Base-by-base conservation (phyloP, 2,888 invertebrate genomes). In the Seira sanloemensis region DNA sequence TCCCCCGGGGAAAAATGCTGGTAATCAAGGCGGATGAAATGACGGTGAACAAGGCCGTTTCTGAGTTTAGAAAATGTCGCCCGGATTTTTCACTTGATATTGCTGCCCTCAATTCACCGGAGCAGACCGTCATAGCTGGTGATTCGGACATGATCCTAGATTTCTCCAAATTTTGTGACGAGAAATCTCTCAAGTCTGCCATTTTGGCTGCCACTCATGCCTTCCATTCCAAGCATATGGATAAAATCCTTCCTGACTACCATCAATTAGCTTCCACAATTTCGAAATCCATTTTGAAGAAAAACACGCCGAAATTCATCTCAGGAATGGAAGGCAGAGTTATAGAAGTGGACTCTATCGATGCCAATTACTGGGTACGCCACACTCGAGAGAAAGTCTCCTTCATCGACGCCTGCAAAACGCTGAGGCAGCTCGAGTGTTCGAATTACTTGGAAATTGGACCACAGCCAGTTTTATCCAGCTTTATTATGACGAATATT, bases 121-220 rank as follows among this genome's bases (percentile, higher is more conserved):
- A 85, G 9, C 84, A 86, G 67, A 81, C 80, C 12, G 86, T 86
- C 16, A 71, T 86, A 0, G 84, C 86, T 1, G 84, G 84, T 7
- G 71, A 75, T 5, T 54, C 58, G 1, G 21, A 50, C 0, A 37
- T 37, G 7, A 50, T 84, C 18, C n/a, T 9, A 1, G n/a, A 19
- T 0, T 69, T 84, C 7, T 12, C 23, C 7, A 24, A 50, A 18
- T 73, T 58, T 50, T 46, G 71, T 18, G 50, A 72, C 9, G 50
- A 21, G 19, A 25, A 73, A 16, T 19, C 37, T 18, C 27, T 85
- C 4, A 85, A 85, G 68, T 25, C 74, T 1, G n/a, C 27, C 9
- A 50, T 83, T 46, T 66, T 83, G 0, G 79, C 66, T 0, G 62
- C 83, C 9, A 83, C 86, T 12, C 83, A 83, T 62, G 86, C 86